phyloP scores from a whole-genome alignment of 2,888 invertebrate genomes.

The Hemithea aestivaria region DNA sequence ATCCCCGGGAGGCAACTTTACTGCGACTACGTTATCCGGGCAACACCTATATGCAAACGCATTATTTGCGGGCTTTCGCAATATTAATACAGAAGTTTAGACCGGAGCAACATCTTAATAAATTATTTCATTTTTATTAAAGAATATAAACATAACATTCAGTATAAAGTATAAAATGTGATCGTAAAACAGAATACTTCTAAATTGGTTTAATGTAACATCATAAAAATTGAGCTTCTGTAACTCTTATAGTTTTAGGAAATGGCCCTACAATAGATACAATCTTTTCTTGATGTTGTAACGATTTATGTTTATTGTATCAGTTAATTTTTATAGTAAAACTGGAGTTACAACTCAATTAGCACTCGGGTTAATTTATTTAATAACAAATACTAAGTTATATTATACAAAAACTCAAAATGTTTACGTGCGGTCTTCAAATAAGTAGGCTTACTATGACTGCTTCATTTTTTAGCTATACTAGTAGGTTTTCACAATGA shows the following conservation, averaged over 20 bases:
- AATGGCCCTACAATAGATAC: background rate
- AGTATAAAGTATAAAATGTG: slow-evolving; percentile 10
- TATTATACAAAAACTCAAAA: too few relatives aligned
- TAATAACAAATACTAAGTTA: too few relatives aligned
- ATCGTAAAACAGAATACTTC: slow-evolving; percentile 21
- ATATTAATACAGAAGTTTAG: slow-evolving; percentile 4
- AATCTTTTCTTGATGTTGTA: too few relatives aligned
- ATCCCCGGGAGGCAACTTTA: slow-evolving; percentile 52
- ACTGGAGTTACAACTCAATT: too few relatives aligned
- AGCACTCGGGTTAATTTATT: too few relatives aligned
- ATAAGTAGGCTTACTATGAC: too few relatives aligned
- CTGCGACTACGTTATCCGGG: slow-evolving; percentile 41
- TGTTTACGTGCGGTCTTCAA: too few relatives aligned
- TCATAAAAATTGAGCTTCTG: background rate
- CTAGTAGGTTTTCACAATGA: too few relatives aligned
- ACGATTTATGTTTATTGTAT: too few relatives aligned
- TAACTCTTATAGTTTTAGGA: too few relatives aligned
- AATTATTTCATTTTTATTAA: slow-evolving; percentile 5
- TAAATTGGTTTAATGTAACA: slow-evolving; percentile 4
- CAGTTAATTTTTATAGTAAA: too few relatives aligned
- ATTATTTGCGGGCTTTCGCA: slow-evolving; percentile 29
- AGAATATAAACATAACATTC: slow-evolving; percentile 18
- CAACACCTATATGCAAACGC: slow-evolving; percentile 42
- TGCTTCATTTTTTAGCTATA: too few relatives aligned
- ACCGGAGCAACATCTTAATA: slow-evolving; percentile 2